Conservation (phyloP, 2,888 invertebrate species). For the Epinotia ramella region DNA sequence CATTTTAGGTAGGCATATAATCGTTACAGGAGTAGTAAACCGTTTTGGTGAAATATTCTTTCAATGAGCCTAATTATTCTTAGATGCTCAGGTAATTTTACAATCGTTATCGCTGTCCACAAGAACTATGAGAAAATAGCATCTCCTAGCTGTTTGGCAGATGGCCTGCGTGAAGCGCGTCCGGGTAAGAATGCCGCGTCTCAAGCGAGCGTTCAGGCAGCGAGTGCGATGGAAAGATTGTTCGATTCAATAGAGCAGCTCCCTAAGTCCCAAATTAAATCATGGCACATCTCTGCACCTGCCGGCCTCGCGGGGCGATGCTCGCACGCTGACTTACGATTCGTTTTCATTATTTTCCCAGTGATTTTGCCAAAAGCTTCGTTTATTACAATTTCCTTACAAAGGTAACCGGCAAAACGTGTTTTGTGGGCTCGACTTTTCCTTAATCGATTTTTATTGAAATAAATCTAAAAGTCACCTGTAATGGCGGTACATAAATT, state of each 20-base stretch:
- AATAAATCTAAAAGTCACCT: background rate
- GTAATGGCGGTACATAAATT: background rate
- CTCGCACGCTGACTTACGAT: slow-evolving; percentile 69
- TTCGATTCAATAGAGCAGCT: slow-evolving; percentile 80
- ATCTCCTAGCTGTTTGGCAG: background rate
- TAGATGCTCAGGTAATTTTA: no score
- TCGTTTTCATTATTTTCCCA: slow-evolving; percentile 71
- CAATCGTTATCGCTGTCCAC: background rate
- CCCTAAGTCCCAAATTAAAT: slow-evolving; percentile 85
- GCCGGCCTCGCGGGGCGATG: slow-evolving; percentile 69
- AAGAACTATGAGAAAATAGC: background rate
- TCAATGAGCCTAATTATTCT: no score
- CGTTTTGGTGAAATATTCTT: no score
- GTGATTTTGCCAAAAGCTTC: slow-evolving; percentile 57
- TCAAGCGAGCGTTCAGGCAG: slow-evolving; percentile 63
- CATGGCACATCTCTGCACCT: slow-evolving; percentile 83
- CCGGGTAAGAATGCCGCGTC: slow-evolving; percentile 51
- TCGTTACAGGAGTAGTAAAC: no score
- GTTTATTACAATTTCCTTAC: slow-evolving; percentile 41
- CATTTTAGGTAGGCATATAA: no score
- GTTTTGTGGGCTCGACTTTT: slow-evolving; percentile 13
- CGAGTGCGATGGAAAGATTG: slow-evolving; percentile 75
- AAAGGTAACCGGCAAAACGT: slow-evolving; percentile 14
- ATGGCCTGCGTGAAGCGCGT: background rate
- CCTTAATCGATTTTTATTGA: slow-evolving; percentile 14